Conservation (phyloP, 2,888 invertebrate species). For the Drosophila testacea region DNA sequence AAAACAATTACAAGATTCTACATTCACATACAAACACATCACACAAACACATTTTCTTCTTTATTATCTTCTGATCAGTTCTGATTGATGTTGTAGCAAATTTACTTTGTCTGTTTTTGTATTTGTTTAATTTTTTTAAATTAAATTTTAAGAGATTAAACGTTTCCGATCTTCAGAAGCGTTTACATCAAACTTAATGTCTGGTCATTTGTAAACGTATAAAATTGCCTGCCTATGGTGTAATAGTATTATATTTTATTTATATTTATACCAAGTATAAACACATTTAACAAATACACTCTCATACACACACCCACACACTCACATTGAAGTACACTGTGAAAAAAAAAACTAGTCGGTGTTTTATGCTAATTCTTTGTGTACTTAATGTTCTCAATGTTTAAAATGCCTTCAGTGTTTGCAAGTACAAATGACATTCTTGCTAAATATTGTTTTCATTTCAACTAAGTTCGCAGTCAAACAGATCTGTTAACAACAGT, state of each 20-base stretch:
- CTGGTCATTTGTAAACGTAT: constrained; percentile 54
- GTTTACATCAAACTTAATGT: constrained; percentile 47
- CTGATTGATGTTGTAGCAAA: constrained; percentile 70
- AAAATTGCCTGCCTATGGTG: constrained; percentile 70
- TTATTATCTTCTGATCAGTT: constrained; percentile 64
- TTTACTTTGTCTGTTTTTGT: constrained; percentile 44
- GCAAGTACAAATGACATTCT: constrained; percentile 66
- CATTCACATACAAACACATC: constrained; percentile 19
- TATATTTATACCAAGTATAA: constrained; percentile 6
- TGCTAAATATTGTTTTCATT: constrained; percentile 63
- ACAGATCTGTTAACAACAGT: constrained; percentile 43
- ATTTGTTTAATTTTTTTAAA: background rate
- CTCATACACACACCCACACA: constrained; percentile 26
- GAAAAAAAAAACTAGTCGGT: constrained; percentile 59
- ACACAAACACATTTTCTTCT: constrained; percentile 28
- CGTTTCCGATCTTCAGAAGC: constrained; percentile 31
- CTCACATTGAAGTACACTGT: constrained; percentile 56
- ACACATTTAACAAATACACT: constrained; percentile 14
- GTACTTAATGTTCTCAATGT: constrained; percentile 79
- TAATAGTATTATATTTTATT: constrained; percentile 40
- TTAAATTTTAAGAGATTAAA: constrained; percentile 30
- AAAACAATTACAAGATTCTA: constrained; percentile 13
- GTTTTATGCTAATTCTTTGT: constrained; percentile 79
- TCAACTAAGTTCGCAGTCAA: constrained; percentile 55
- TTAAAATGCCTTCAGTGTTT: constrained; percentile 78